A percentile compares a stretch with the other conserved stretches of the same genome.
Evolutionary conservation across 2,888 invertebrate genomes (phyloP).

Genomic region (Lycaena phlaeas): DNA sequence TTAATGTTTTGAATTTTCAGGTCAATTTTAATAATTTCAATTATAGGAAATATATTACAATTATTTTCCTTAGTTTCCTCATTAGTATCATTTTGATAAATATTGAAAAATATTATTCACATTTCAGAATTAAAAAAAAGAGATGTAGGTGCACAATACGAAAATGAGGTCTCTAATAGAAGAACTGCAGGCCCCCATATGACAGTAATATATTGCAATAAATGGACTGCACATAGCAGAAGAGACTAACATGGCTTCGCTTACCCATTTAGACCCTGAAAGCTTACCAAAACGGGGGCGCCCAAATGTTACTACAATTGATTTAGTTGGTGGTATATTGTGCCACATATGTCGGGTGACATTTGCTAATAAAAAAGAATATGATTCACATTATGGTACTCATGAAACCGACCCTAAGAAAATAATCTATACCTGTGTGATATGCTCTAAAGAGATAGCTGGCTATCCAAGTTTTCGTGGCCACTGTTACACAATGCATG

Average conservation of each 20-base stretch:
- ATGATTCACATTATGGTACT: slow-evolving; percentile 65
- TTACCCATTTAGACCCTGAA: slow-evolving; percentile 19
- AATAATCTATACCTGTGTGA: slow-evolving; percentile 70
- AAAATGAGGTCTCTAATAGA: slow-evolving; percentile 47
- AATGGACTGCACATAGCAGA: slow-evolving; percentile 53
- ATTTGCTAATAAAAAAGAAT: slow-evolving; percentile 64
- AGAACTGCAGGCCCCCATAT: slow-evolving; percentile 36
- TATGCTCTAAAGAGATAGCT: slow-evolving; percentile 65
- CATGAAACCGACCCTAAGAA: slow-evolving; percentile 36
- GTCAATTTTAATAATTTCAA: too few relatives aligned
- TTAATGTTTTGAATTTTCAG: too few relatives aligned
- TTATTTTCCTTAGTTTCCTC: too few relatives aligned
- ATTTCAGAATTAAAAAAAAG: slow-evolving; percentile 37
- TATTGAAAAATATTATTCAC: neutral
- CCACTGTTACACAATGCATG: slow-evolving; percentile 72
- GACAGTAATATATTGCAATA: slow-evolving; percentile 41
- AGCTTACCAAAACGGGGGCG: slow-evolving; percentile 19
- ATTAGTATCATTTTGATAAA: too few relatives aligned
- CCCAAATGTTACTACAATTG: slow-evolving; percentile 49
- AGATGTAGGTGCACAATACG: slow-evolving; percentile 47
- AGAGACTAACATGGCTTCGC: slow-evolving; percentile 37
- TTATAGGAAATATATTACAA: too few relatives aligned
- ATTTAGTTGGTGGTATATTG: slow-evolving; percentile 66
- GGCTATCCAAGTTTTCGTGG: slow-evolving; percentile 73
- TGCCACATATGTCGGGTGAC: slow-evolving; percentile 70